These are phyloP conservation scores for Carabus problematicus DNA, from an alignment of 2,888 invertebrate species.

Conservation along the genomic window DNA sequence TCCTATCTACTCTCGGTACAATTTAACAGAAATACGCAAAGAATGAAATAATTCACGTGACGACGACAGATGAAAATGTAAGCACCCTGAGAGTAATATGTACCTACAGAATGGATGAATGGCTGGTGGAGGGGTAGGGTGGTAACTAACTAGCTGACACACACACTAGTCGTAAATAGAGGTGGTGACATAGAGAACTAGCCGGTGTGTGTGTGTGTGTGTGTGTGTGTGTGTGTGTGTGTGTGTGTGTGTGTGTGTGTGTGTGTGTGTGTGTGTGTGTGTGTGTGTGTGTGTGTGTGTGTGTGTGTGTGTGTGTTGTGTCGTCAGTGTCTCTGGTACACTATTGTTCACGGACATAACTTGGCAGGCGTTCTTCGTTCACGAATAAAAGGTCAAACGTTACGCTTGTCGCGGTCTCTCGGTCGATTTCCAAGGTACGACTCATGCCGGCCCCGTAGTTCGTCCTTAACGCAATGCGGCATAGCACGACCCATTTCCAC, in stretches of 20 bases:
- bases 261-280: not conserved
- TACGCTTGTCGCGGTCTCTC: conserved; percentile 36
- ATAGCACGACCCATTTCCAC: conserved; percentile 25
- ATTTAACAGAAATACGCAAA: too few relatives aligned
- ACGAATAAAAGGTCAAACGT: conserved; percentile 34
- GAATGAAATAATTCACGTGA: too few relatives aligned
- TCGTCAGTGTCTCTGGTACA: not conserved
- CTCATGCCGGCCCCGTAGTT: conserved; percentile 3
- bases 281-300: not conserved
- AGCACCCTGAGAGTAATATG: too few relatives aligned
- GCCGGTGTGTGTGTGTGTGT: not conserved
- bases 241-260: not conserved
- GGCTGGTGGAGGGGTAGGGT: too few relatives aligned
- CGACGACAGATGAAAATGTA: too few relatives aligned
- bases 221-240: not conserved
- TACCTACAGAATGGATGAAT: too few relatives aligned
- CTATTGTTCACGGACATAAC: not conserved
- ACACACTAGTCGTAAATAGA: too few relatives aligned
- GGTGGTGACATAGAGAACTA: too few relatives aligned
- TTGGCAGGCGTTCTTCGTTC: not conserved
- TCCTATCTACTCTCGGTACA: too few relatives aligned
- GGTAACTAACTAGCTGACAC: too few relatives aligned
- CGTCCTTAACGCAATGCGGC: conserved; percentile 27
- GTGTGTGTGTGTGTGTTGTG: not conserved
- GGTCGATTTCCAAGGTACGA: conserved; percentile 30